Percentiles rank a stretch among this genome's conserved stretches.
Conservation (phyloP, 35 echinoderm and acorn worm genomes). For the Lytechinus pictus region DNA sequence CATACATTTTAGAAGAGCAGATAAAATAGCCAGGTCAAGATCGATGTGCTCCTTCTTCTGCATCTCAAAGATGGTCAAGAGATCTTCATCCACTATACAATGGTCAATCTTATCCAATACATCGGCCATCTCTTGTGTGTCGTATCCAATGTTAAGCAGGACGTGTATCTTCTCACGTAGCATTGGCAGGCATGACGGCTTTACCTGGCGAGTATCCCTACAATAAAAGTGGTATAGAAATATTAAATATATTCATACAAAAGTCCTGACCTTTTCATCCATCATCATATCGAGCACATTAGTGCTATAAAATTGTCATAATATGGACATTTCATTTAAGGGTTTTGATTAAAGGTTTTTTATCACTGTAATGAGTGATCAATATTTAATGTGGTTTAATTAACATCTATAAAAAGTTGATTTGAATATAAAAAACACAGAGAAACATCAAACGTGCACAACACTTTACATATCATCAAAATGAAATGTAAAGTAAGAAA, state of each 20-base stretch:
- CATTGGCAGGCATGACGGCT: neutral
- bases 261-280: too few relatives aligned
- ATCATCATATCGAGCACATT: too few relatives aligned
- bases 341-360: too few relatives aligned
- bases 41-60: conserved; percentile 61
- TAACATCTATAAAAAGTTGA: too few relatives aligned
- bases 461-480: too few relatives aligned
- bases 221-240: neutral
- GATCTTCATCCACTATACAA: conserved; percentile 48
- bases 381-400: too few relatives aligned
- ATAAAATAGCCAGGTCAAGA: conserved; percentile 78
- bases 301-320: too few relatives aligned
- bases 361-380: too few relatives aligned
- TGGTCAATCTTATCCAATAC: conserved; percentile 34
- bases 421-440: too few relatives aligned
- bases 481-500: too few relatives aligned
- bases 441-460: too few relatives aligned
- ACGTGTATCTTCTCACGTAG: conserved; percentile 51
- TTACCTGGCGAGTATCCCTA: conserved; percentile 24
- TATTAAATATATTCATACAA: neutral
- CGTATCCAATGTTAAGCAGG: neutral
- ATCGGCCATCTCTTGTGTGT: conserved; percentile 34
- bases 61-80: conserved; percentile 88
- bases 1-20: conserved; percentile 88
- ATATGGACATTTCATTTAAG: too few relatives aligned